Conservation (phyloP, 2,888 invertebrate species). For the Thecophora atra region DNA sequence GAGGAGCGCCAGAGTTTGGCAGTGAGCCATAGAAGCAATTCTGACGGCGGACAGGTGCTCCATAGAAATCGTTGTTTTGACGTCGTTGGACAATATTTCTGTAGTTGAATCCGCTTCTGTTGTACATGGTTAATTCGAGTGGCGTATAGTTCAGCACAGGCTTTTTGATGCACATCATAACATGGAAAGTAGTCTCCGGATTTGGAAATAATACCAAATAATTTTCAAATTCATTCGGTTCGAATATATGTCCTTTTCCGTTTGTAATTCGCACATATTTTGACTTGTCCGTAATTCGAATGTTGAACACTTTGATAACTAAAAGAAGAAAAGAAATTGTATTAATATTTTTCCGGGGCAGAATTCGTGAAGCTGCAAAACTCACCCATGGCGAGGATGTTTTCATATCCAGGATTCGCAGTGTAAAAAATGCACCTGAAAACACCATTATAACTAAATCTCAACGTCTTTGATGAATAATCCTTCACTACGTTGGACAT, state of each 20-base stretch:
- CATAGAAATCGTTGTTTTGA: constrained; percentile 37
- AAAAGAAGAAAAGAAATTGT: constrained; percentile 14
- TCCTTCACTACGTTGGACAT: not conserved
- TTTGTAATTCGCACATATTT: constrained; percentile 55
- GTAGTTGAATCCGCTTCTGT: not conserved
- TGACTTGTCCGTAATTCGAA: constrained; percentile 48
- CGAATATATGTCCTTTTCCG: constrained; percentile 54
- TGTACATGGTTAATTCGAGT: not conserved
- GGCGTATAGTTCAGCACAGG: not conserved
- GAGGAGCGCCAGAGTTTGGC: constrained; percentile 33
- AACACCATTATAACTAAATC: constrained; percentile 44
- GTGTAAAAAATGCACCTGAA: constrained; percentile 37
- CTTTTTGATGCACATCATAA: constrained; percentile 52
- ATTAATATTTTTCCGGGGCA: not conserved
- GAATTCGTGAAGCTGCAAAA: constrained; percentile 1
- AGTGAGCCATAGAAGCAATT: constrained; percentile 60
- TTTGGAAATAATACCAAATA: constrained; percentile 58
- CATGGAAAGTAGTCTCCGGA: constrained; percentile 55
- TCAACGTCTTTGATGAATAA: constrained; percentile 40
- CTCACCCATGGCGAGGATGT: constrained; percentile 56
- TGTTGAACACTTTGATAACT: constrained; percentile 49
- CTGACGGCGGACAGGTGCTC: constrained; percentile 58
- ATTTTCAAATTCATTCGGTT: constrained; percentile 56
- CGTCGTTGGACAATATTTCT: constrained; percentile 17
- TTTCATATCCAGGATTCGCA: constrained; percentile 46